Percentiles rank a stretch among this genome's conserved stretches.
Conservation (phyloP, 2,797 vertebrate genomes). For the Peromyscus nudipes region DNA sequence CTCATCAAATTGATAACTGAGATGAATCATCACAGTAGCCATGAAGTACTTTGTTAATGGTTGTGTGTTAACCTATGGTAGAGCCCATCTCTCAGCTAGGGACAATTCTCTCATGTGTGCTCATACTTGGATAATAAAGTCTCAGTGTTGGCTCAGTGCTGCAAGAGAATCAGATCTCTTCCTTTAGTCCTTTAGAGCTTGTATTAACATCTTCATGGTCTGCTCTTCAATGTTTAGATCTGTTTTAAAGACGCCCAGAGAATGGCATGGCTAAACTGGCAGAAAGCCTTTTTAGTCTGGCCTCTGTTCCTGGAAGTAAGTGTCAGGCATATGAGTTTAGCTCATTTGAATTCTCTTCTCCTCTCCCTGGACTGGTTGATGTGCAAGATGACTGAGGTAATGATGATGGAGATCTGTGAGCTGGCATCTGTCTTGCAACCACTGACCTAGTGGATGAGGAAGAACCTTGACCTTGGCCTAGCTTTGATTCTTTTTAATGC, state of each 20-base stretch:
- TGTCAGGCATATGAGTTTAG: no score
- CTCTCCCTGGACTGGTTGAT: background rate
- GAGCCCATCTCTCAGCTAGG: background rate
- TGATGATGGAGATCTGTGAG: background rate
- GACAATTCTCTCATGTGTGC: background rate
- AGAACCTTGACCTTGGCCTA: no score
- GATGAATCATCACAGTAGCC: background rate
- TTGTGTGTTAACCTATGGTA: background rate
- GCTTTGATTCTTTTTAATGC: no score
- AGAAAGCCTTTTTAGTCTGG: no score
- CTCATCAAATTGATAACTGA: background rate
- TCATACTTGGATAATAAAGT: background rate
- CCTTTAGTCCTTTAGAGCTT: background rate
- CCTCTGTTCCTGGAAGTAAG: no score
- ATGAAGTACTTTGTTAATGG: background rate
- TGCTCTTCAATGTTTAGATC: background rate
- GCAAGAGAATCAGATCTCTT: background rate
- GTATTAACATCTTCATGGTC: no score
- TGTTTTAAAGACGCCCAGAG: background rate
- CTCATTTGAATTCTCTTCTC: no score
- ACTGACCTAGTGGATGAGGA: background rate
- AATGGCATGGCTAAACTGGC: no score
- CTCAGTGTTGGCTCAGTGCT: background rate
- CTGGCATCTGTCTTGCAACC: background rate
- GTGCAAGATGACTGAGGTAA: background rate